phyloP scores from a whole-genome alignment of 1,140 invertebrate species.

The Drosophila biarmipes region DNA sequence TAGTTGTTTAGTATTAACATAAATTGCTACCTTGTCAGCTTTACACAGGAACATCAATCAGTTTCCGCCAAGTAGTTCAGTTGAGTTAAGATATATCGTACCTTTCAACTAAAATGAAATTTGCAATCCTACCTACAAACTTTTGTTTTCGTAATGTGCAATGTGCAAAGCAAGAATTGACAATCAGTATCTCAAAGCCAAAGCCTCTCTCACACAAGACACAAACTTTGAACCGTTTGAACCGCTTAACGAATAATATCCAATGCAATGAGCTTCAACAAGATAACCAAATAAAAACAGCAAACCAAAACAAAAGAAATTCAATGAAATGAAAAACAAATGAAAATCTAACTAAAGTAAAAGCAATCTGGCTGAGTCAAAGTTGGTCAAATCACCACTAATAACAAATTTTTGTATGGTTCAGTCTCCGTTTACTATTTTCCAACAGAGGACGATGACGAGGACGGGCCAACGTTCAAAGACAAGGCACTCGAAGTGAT shows the following conservation, averaged over 20 bases:
- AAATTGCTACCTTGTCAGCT: not conserved
- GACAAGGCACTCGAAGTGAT: constrained; percentile 91
- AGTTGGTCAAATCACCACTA: constrained; percentile 87
- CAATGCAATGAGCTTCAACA: constrained; percentile 78
- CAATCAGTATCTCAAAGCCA: constrained; percentile 33
- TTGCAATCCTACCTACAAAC: constrained; percentile 23
- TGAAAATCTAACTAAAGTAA: constrained; percentile 38
- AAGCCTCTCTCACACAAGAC: constrained; percentile 52
- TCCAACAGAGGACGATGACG: constrained; percentile 93
- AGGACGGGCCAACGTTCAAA: constrained; percentile 94
- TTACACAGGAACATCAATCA: not conserved
- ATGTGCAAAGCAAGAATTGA: constrained; percentile 37
- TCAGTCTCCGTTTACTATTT: constrained; percentile 97
- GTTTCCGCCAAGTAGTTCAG: constrained; percentile 15
- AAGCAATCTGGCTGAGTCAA: constrained; percentile 88
- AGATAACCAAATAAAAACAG: constrained; percentile 16
- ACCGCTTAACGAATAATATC: constrained; percentile 72
- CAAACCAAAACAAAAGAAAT: constrained; percentile 26
- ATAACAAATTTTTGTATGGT: constrained; percentile 86
- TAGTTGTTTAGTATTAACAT: too few species aligned
- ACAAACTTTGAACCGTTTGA: constrained; percentile 45
- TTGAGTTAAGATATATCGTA: constrained; percentile 9
- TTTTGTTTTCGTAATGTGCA: constrained; percentile 45
- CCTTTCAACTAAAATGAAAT: constrained; percentile 9
- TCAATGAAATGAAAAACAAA: constrained; percentile 12